Conservation (phyloP, 2,888 invertebrate genomes). For the Alloscopus bannaensis region DNA sequence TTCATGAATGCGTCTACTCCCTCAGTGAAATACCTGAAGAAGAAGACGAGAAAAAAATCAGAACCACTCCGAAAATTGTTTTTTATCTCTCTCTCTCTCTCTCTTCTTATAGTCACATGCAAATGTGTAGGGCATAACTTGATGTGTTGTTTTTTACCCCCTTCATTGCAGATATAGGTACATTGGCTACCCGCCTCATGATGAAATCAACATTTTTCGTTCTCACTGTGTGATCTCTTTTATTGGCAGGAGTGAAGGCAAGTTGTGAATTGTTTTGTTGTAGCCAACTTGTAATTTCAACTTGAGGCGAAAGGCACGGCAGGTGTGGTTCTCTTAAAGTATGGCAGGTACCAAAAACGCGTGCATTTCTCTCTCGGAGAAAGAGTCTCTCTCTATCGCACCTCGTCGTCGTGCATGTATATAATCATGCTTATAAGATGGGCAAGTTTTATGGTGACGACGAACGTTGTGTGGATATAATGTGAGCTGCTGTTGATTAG, state of each 20-base stretch:
- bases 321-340: conserved; percentile 46
- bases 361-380: no score
- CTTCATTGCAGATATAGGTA: no score
- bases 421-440: not conserved
- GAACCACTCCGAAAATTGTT: not conserved
- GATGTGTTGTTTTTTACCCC: no score
- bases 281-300: conserved; percentile 50
- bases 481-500: conserved; percentile 7
- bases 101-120: conserved; percentile 11
- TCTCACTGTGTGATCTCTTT: conserved; percentile 9
- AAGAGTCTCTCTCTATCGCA: not conserved
- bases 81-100: not conserved
- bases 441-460: conserved; percentile 1
- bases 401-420: not conserved
- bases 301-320: conserved; percentile 50
- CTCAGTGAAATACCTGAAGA: conserved; percentile 16
- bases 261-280: not conserved
- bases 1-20: conserved; percentile 51
- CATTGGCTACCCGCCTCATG: not conserved
- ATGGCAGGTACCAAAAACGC: conserved; percentile 17
- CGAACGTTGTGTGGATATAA: no score
- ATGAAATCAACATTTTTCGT: not conserved
- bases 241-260: conserved; percentile 11
- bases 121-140: no score
- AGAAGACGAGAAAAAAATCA: not conserved